Conservation (phyloP, 2,797 vertebrate genomes). For the Luscinia luscinia region DNA sequence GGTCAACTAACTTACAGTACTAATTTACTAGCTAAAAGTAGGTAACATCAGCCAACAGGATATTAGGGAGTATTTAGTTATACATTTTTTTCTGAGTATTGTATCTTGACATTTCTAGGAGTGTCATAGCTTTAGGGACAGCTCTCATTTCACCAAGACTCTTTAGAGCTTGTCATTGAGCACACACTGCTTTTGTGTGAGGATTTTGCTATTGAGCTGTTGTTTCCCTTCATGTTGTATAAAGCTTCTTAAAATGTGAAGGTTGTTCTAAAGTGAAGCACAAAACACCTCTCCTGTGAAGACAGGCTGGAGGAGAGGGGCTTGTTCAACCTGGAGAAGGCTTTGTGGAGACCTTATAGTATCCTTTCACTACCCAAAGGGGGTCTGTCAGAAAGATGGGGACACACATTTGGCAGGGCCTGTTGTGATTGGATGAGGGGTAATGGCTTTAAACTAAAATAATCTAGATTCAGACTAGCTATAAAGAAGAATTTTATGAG, state of each 20-base stretch:
- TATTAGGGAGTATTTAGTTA: not conserved
- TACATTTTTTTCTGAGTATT: not conserved
- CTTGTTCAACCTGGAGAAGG: not conserved
- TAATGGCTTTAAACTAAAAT: not conserved
- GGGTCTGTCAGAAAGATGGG: not conserved
- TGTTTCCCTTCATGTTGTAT: not conserved
- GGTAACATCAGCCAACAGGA: not conserved
- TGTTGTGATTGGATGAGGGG: rapidly evolving
- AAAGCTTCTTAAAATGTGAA: not conserved
- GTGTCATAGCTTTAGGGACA: not conserved
- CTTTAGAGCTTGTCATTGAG: not conserved
- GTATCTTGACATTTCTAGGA: not conserved
- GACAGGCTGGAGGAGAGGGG: not conserved
- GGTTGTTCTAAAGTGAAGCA: not conserved
- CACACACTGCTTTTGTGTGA: not conserved
- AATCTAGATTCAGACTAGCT: not conserved
- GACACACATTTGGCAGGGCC: not conserved
- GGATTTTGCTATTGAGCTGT: not conserved
- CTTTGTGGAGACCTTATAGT: not conserved
- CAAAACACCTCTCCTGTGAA: not conserved
- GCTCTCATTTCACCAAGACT: not conserved
- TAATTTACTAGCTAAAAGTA: not conserved
- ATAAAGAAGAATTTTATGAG: not conserved
- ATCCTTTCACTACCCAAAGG: not conserved
- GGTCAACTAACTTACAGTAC: not conserved